phyloP scores from a whole-genome alignment of 2,113 vertebrate genomes.

The Leucopternis melanops region DNA sequence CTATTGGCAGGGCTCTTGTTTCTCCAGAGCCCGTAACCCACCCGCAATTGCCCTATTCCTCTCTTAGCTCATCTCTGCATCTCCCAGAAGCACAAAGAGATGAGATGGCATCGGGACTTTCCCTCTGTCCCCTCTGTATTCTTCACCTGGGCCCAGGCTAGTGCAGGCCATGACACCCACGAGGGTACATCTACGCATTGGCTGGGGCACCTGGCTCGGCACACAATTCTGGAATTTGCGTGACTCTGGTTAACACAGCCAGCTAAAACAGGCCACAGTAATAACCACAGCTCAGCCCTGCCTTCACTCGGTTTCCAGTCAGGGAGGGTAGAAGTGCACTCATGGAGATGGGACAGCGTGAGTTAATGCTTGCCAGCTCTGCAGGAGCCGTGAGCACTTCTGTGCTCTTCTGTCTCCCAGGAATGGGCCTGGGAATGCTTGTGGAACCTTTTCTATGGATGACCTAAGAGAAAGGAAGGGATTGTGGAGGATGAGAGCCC shows the following conservation, averaged over 20 bases:
- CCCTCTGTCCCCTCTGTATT: neutral
- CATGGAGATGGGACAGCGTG: rapidly evolving
- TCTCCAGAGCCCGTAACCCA: neutral
- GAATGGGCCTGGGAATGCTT: neutral
- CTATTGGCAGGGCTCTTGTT: neutral
- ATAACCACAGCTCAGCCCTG: neutral
- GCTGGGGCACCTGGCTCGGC: neutral
- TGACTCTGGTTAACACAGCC: neutral
- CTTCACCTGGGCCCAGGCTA: neutral
- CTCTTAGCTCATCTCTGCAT: neutral
- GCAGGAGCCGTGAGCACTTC: neutral
- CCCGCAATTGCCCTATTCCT: neutral
- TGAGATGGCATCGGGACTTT: neutral
- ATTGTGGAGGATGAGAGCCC: neutral
- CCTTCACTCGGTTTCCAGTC: neutral
- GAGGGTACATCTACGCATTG: neutral
- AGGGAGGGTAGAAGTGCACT: neutral
- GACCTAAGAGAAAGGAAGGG: neutral
- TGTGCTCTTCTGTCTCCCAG: neutral
- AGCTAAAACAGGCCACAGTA: neutral
- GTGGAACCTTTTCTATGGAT: neutral
- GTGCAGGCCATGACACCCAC: neutral
- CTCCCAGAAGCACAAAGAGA: neutral
- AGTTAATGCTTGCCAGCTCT: neutral
- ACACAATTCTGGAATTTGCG: neutral